phyloP scores from a whole-genome alignment of 2,113 vertebrate species.

The Chiloscyllium plagiosum region DNA sequence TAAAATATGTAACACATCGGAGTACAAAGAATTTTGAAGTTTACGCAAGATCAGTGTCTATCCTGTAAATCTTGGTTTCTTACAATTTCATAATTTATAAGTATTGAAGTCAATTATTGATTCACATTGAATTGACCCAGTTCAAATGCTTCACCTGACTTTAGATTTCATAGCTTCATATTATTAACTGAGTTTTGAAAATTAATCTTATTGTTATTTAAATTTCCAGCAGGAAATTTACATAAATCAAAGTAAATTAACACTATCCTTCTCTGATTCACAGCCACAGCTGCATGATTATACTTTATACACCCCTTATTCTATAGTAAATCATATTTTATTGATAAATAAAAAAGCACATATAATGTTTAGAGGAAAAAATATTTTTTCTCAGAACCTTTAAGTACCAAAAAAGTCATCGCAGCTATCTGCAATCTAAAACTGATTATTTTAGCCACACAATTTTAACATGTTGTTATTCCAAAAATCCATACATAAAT shows the following conservation, averaged over 20 bases:
- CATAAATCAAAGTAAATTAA: slow-evolving; percentile 16
- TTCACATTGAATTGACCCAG: background rate
- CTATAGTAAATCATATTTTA: background rate
- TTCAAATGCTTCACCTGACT: background rate
- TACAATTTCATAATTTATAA: background rate
- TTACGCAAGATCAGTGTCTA: background rate
- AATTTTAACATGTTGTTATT: no score
- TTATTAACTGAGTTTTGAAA: background rate
- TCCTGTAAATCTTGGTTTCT: background rate
- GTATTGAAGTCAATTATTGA: background rate
- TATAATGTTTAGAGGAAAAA: background rate
- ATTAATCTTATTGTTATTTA: background rate
- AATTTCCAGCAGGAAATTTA: background rate
- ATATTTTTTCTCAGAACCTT: background rate
- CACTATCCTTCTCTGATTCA: background rate
- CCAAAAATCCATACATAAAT: no score
- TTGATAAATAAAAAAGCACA: background rate
- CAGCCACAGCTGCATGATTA: background rate
- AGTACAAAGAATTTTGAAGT: background rate
- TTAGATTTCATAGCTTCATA: background rate
- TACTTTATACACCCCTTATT: background rate
- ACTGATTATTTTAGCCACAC: background rate
- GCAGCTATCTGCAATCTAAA: background rate
- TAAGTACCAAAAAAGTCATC: background rate
- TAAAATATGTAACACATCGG: background rate